Evolutionary conservation across 2,888 invertebrate species (phyloP).

Genomic region (Rhogogaster chlorosoma): DNA sequence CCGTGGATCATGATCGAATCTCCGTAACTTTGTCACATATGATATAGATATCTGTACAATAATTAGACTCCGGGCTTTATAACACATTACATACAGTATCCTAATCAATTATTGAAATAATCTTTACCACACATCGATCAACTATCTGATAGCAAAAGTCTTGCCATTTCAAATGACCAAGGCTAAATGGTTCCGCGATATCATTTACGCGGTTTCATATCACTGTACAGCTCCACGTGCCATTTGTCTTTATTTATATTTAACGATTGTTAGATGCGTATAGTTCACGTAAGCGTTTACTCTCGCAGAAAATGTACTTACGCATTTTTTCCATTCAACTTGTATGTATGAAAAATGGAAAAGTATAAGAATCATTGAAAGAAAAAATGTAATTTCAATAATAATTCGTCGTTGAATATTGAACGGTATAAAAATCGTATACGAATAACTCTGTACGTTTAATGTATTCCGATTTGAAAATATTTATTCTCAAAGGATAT

Average conservation of each 20-base stretch:
- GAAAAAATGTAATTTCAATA: not conserved
- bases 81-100: not conserved
- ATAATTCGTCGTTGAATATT: not conserved
- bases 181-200: not conserved
- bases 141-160: not conserved
- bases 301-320: not conserved
- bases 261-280: not conserved
- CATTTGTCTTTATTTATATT: not conserved
- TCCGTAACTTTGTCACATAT: not conserved
- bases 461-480: not conserved
- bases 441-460: not conserved
- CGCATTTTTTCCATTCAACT: not conserved
- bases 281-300: not conserved
- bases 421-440: not conserved
- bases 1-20: slow-evolving; percentile 2
- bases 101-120: slow-evolving; percentile 11
- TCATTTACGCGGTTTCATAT: not conserved
- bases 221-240: not conserved
- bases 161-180: not conserved
- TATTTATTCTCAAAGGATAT: not conserved
- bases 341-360: not conserved
- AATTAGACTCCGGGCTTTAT: not conserved
- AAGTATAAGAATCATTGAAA: not conserved
- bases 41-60: not conserved
- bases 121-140: slow-evolving; percentile 3